phyloP scores from a whole-genome alignment of 1,140 invertebrate species.

The Harlomillsia oculata region DNA sequence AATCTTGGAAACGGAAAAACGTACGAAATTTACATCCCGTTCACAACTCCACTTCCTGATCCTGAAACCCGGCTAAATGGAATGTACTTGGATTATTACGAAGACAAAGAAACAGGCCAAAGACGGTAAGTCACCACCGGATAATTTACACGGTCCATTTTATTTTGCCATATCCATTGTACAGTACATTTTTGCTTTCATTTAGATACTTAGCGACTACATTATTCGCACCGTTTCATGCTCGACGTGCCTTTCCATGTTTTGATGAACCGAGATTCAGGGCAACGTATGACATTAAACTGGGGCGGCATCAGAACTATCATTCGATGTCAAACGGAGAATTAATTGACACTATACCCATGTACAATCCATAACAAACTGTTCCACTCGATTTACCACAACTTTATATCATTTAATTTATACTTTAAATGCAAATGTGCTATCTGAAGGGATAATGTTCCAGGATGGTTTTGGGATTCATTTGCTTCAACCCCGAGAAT shows the following conservation, averaged over 20 bases:
- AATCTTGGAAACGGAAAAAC: neutral
- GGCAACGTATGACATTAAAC: constrained; percentile 46
- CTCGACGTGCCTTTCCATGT: constrained; percentile 64
- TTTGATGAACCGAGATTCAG: constrained; percentile 85
- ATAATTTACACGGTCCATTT: neutral
- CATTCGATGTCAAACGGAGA: constrained; percentile 10
- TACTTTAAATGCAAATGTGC: neutral
- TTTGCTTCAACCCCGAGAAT: constrained; percentile 19
- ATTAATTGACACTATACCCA: constrained; percentile 43
- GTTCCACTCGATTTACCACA: neutral
- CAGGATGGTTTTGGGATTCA: constrained; percentile 10
- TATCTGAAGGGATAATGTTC: neutral
- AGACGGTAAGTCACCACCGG: constrained; percentile 9
- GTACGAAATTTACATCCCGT: constrained; percentile 19
- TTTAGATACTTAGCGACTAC: constrained; percentile 69
- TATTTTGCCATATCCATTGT: neutral
- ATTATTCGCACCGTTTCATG: constrained; percentile 89
- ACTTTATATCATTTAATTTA: neutral
- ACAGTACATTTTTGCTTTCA: neutral
- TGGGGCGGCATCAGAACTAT: constrained; percentile 15
- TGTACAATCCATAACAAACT: neutral
- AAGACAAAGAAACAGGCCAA: constrained; percentile 1
- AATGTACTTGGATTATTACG: constrained; percentile 22
- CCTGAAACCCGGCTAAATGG: constrained; percentile 19
- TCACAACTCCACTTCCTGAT: constrained; percentile 11